A percentile compares a stretch with the other conserved stretches of the same genome.
These are phyloP conservation scores for Lacerta bilineata DNA, from an alignment of 2,797 vertebrate species.

Conservation along the genomic window DNA sequence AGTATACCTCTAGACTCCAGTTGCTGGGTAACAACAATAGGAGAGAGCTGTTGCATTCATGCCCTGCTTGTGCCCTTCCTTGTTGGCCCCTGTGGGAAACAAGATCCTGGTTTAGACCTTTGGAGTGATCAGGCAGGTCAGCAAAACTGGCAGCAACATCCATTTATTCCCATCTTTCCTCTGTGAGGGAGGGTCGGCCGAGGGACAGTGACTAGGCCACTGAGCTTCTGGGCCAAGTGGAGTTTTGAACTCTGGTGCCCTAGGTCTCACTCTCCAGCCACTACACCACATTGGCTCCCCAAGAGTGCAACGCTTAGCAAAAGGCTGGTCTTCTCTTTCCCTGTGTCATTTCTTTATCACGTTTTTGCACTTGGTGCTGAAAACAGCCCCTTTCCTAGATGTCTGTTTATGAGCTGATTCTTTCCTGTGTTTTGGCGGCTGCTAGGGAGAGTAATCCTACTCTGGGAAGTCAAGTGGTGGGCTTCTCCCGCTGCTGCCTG, in stretches of 20 bases:
- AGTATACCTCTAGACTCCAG: background rate
- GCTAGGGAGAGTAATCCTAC: slow-evolving; percentile 29
- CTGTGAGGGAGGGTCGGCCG: no score
- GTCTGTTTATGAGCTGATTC: slow-evolving; percentile 5
- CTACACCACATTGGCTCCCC: no score
- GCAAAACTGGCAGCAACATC: background rate
- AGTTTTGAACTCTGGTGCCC: no score
- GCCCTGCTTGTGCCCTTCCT: background rate
- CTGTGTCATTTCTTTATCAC: no score
- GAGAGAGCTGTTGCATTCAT: background rate
- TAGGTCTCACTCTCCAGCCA: no score
- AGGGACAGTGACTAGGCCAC: no score
- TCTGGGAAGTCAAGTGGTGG: slow-evolving; percentile 29
- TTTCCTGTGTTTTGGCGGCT: slow-evolving; percentile 6
- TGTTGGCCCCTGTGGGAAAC: background rate
- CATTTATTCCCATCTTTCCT: no score
- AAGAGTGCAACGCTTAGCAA: background rate
- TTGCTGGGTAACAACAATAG: background rate
- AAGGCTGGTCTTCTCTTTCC: background rate
- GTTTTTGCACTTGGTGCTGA: background rate
- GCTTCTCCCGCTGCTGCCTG: slow-evolving; percentile 25
- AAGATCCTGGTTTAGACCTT: background rate
- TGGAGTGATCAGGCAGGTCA: background rate
- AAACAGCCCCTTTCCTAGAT: background rate
- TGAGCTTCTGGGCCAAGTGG: no score